Evolutionary conservation across 2,888 invertebrate species (phyloP).

Genomic region (Eilema caniola): DNA sequence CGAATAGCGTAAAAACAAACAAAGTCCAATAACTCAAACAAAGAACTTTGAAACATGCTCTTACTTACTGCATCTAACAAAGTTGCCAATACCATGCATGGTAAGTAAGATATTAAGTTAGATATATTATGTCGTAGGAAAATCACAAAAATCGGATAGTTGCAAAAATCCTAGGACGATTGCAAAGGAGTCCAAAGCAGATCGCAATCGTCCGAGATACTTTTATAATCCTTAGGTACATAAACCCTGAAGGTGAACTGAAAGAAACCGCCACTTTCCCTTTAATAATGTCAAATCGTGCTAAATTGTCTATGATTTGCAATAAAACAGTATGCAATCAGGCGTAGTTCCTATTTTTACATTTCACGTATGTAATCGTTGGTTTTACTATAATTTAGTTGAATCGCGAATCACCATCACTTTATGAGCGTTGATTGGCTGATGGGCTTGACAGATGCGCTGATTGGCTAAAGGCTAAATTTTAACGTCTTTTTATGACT

Average conservation of each 20-base stretch:
- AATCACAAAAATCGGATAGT: not conserved
- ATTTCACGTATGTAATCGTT: too few species aligned
- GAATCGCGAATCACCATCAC: not conserved
- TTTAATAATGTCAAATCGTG: too few species aligned
- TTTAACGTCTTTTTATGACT: not conserved
- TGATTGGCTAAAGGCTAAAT: too few species aligned
- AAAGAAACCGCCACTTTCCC: too few species aligned
- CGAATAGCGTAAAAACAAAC: not conserved
- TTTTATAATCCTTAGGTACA: too few species aligned
- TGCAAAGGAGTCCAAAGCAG: too few species aligned
- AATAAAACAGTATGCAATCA: too few species aligned
- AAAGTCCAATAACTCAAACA: not conserved
- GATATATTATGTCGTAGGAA: not conserved
- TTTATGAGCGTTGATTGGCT: not conserved
- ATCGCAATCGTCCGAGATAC: not conserved
- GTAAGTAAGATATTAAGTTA: not conserved
- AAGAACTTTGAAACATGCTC: not conserved
- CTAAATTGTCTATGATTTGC: too few species aligned
- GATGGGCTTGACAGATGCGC: too few species aligned
- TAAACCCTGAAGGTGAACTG: too few species aligned
- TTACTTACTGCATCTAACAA: not conserved
- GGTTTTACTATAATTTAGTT: too few species aligned
- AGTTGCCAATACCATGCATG: not conserved
- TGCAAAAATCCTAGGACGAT: not conserved
- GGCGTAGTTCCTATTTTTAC: too few species aligned